phyloP scores from a whole-genome alignment of 2,888 invertebrate species.

The Lasius fuliginosus region DNA sequence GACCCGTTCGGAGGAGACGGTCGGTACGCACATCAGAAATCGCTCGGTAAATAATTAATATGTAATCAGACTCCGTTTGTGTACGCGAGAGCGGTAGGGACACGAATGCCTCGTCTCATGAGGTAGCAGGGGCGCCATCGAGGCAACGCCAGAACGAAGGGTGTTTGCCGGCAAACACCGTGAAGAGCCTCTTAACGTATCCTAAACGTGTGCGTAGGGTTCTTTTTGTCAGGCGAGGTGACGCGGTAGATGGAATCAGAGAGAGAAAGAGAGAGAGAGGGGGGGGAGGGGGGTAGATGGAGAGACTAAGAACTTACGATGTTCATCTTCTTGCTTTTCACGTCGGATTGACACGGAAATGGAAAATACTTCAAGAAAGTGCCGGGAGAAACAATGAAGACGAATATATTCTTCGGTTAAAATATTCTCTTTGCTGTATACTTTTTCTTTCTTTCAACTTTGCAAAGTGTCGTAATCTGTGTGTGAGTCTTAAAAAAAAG shows the following conservation, averaged over 20 bases:
- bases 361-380: constrained; percentile 36
- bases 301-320: constrained; percentile 42
- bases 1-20: constrained; percentile 73
- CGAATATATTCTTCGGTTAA: constrained; percentile 16
- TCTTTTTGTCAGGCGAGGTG: constrained; percentile 70
- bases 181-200: constrained; percentile 81
- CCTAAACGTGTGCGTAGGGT: constrained; percentile 76
- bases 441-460: background rate
- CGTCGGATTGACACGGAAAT: constrained; percentile 45
- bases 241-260: constrained; percentile 69
- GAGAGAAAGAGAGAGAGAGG: constrained; percentile 29
- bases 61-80: constrained; percentile 83
- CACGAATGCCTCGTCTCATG: constrained; percentile 67
- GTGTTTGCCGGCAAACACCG: constrained; percentile 83
- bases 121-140: constrained; percentile 80
- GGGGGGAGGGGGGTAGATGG: background rate
- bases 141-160: constrained; percentile 79
- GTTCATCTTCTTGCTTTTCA: constrained; percentile 56
- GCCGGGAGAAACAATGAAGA: constrained; percentile 38
- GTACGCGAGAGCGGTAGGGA: constrained; percentile 75
- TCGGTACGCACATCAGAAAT: constrained; percentile 77
- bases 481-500: background rate
- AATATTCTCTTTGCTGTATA: background rate
- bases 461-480: background rate
- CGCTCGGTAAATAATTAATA: constrained; percentile 85